Evolutionary conservation across 2,888 invertebrate species (phyloP).

Genomic region (Melanargia galathea): DNA sequence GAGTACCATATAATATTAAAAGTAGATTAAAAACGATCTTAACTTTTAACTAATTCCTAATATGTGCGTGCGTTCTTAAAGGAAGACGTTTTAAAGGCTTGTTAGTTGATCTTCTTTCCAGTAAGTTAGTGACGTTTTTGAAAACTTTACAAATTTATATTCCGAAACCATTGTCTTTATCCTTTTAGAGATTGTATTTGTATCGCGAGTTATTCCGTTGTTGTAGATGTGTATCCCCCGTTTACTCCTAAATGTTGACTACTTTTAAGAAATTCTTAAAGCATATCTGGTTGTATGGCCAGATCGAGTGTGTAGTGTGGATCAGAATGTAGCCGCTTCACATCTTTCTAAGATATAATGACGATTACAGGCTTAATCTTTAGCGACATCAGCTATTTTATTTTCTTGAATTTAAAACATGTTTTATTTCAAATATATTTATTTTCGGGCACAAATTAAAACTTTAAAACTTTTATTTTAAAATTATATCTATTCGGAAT

Average conservation of each 20-base stretch:
- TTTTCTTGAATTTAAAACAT: neutral
- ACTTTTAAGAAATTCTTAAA: constrained; percentile 70
- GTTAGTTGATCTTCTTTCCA: constrained; percentile 37
- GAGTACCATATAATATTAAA: constrained; percentile 15
- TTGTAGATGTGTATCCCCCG: constrained; percentile 37
- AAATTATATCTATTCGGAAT: too few relatives aligned
- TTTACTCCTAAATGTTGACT: constrained; percentile 67
- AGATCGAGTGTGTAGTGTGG: constrained; percentile 24
- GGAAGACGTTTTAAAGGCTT: constrained; percentile 31
- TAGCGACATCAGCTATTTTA: neutral
- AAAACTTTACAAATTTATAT: constrained; percentile 77
- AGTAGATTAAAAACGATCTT: constrained; percentile 17
- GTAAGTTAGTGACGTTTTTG: constrained; percentile 62
- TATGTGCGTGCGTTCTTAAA: constrained; percentile 13
- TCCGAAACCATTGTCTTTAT: constrained; percentile 67
- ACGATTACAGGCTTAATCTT: neutral
- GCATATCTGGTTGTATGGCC: constrained; percentile 44
- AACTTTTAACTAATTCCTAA: constrained; percentile 10
- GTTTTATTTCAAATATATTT: neutral
- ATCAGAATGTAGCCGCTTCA: constrained; percentile 2
- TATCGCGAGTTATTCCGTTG: constrained; percentile 55
- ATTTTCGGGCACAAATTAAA: too few relatives aligned
- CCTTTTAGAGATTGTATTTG: constrained; percentile 60
- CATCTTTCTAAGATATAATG: neutral
- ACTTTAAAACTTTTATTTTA: too few relatives aligned